Conservation (phyloP, 1,140 invertebrate species). For the Ditylenchus dipsaci region DNA sequence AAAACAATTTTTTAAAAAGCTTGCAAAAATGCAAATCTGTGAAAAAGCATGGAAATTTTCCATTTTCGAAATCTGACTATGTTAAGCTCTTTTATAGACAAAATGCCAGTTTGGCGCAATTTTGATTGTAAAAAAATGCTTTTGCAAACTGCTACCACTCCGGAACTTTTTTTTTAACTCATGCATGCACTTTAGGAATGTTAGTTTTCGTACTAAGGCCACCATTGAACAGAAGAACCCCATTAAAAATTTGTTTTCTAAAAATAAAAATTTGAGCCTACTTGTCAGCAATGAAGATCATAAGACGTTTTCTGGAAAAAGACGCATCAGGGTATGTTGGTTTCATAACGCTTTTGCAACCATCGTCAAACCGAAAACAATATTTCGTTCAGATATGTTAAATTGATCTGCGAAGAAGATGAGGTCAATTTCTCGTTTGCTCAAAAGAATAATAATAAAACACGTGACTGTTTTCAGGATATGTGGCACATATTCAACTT, state of each 20-base stretch:
- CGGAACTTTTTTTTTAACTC: background rate
- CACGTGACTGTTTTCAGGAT: constrained; percentile 66
- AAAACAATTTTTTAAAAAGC: no score
- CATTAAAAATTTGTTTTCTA: background rate
- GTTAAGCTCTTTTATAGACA: background rate
- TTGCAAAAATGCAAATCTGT: no score
- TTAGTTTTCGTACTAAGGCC: background rate
- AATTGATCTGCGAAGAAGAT: constrained; percentile 82
- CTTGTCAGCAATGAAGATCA: constrained; percentile 26
- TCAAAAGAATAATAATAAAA: no score
- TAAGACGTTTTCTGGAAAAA: constrained; percentile 23
- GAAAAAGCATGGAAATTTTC: background rate
- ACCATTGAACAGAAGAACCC: background rate
- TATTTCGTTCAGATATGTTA: constrained; percentile 45
- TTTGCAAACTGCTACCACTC: background rate
- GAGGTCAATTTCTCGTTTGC: constrained; percentile 63
- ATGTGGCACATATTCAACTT: constrained; percentile 99
- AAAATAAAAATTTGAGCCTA: background rate
- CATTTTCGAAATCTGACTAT: background rate
- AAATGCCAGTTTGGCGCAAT: background rate
- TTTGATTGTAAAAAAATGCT: background rate
- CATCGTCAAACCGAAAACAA: constrained; percentile 27
- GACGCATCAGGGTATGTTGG: constrained; percentile 34
- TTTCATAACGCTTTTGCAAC: constrained; percentile 25
- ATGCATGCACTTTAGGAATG: no score